A percentile compares a stretch with the other conserved stretches of the same genome.
These are phyloP conservation scores for Habroteleia sp. DNA, from an alignment of 2,888 invertebrate species.

Conservation along the genomic window DNA sequence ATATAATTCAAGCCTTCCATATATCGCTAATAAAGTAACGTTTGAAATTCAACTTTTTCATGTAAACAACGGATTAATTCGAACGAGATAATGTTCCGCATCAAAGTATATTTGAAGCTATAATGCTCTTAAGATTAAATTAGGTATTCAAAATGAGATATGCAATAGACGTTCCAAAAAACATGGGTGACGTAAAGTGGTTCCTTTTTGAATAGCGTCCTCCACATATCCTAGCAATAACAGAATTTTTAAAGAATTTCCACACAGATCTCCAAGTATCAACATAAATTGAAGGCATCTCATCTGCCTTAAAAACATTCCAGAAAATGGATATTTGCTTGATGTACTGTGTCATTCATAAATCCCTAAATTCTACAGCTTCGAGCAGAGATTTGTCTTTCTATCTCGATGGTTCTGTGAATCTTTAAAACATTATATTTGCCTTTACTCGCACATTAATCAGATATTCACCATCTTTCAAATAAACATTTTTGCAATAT, in stretches of 20 bases:
- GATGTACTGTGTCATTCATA: slow-evolving; percentile 7
- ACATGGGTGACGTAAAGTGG: slow-evolving; percentile 28
- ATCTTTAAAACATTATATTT: background rate
- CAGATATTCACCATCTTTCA: too few relatives aligned
- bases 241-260: slow-evolving; percentile 42
- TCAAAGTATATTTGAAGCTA: slow-evolving; percentile 23
- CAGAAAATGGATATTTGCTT: slow-evolving; percentile 22
- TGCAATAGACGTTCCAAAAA: slow-evolving; percentile 22
- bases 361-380: slow-evolving; percentile 12
- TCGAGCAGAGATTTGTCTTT: background rate
- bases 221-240: slow-evolving; percentile 16
- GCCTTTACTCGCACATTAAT: too few relatives aligned
- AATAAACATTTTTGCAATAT: too few relatives aligned
- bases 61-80: slow-evolving; percentile 38
- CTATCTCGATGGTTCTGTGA: background rate
- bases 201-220: slow-evolving; percentile 35
- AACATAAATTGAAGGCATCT: slow-evolving; percentile 32
- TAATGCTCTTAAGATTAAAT: slow-evolving; percentile 42
- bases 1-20: too few relatives aligned
- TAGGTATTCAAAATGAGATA: slow-evolving; percentile 43
- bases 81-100: slow-evolving; percentile 1
- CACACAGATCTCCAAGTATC: slow-evolving; percentile 37
- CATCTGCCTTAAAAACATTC: slow-evolving; percentile 18
- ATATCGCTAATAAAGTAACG: background rate
- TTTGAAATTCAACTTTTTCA: slow-evolving; percentile 32